Percentiles rank a stretch among this genome's conserved stretches.
Evolutionary conservation across 2,888 invertebrate genomes (phyloP).

Genomic region (Megaustenia siamemsis): DNA sequence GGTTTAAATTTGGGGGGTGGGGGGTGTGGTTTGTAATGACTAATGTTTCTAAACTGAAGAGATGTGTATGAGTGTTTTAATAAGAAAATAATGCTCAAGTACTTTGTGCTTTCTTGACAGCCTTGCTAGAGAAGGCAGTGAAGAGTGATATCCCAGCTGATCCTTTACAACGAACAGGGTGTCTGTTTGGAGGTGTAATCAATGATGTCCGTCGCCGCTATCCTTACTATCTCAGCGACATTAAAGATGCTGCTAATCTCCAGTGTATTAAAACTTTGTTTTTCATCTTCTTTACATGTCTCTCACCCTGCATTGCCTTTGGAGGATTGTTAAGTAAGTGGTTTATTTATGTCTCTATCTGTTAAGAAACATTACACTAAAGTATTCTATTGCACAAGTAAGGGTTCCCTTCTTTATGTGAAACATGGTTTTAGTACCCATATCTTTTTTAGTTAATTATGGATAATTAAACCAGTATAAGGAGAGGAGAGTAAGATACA

Average conservation of each 20-base stretch:
- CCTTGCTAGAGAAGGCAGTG: constrained; percentile 65
- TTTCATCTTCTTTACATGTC: constrained; percentile 98
- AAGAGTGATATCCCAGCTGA: constrained; percentile 71
- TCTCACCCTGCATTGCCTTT: constrained; percentile 97
- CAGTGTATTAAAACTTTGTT: constrained; percentile 94
- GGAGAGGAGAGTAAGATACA: no score
- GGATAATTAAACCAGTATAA: no score
- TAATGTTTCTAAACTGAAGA: no score
- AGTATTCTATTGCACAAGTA: no score
- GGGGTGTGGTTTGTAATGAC: no score
- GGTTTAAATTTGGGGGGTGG: no score
- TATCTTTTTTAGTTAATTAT: no score
- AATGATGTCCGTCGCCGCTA: constrained; percentile 93
- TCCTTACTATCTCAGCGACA: constrained; percentile 88
- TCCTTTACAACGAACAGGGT: constrained; percentile 89
- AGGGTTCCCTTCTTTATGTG: no score
- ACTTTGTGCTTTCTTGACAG: constrained; percentile 54
- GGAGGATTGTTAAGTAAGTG: constrained; percentile 91
- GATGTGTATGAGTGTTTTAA: background rate
- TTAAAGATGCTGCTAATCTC: constrained; percentile 91
- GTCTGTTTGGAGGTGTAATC: constrained; percentile 92
- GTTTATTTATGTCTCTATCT: no score
- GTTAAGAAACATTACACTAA: no score
- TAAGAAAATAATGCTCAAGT: background rate
- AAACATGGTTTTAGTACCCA: no score